Conservation (phyloP, 1,140 invertebrate genomes). For the Pectinophora gossypiella region DNA sequence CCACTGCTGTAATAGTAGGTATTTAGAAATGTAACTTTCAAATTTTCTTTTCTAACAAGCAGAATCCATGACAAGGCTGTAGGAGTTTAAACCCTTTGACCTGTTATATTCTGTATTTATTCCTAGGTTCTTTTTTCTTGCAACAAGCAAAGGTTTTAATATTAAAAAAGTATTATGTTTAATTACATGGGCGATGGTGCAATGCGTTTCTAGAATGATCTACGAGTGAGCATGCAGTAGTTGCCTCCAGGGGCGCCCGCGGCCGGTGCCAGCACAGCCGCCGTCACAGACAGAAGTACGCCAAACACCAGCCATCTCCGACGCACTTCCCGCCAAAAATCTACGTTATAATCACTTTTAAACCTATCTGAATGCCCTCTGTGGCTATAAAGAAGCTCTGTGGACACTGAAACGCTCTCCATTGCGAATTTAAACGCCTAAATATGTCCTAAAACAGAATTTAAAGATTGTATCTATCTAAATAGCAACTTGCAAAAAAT, state of each 20-base stretch:
- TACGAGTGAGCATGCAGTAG: slow-evolving; percentile 58
- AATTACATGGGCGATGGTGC: slow-evolving; percentile 61
- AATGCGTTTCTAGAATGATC: slow-evolving; percentile 55
- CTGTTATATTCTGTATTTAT: too few relatives aligned
- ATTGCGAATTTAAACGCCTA: slow-evolving; percentile 14
- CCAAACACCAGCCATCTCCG: slow-evolving; percentile 50
- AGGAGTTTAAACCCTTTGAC: too few relatives aligned
- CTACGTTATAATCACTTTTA: slow-evolving; percentile 35
- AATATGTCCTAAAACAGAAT: neutral
- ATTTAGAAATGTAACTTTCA: too few relatives aligned
- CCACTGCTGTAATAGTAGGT: too few relatives aligned
- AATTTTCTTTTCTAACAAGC: too few relatives aligned
- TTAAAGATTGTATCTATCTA: neutral
- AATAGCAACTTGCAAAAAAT: neutral
- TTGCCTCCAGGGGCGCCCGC: slow-evolving; percentile 61
- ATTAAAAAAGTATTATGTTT: slow-evolving; percentile 19
- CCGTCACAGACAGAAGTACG: slow-evolving; percentile 30
- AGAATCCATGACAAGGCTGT: too few relatives aligned
- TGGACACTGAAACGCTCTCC: slow-evolving; percentile 17
- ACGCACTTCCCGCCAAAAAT: slow-evolving; percentile 44
- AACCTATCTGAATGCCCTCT: slow-evolving; percentile 9
- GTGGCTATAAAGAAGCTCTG: slow-evolving; percentile 17
- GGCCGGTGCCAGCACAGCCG: slow-evolving; percentile 43
- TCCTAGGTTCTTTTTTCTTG: too few relatives aligned
- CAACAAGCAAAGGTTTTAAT: slow-evolving; percentile 8